These are phyloP conservation scores for Struthidea cinerea DNA, from an alignment of 2,113 vertebrate genomes.

Conservation along the genomic window DNA sequence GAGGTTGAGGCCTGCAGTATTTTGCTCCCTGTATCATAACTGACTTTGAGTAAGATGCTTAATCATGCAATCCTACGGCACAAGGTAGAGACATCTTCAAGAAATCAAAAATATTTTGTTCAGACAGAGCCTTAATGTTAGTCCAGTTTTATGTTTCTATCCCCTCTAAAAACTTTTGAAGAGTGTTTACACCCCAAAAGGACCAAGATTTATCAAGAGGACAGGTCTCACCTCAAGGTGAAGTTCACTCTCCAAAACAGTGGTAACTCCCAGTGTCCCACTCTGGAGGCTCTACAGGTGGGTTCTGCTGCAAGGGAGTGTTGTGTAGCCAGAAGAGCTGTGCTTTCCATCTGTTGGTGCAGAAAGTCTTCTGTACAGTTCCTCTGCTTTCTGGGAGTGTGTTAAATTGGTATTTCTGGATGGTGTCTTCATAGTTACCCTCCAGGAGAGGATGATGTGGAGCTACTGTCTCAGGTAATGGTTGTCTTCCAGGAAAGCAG, in stretches of 20 bases:
- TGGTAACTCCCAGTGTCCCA: fast-evolving
- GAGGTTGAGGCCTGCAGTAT: not conserved
- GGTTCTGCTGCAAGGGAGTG: not conserved
- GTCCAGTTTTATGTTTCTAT: not conserved
- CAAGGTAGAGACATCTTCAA: not conserved
- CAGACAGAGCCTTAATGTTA: not conserved
- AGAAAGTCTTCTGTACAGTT: not conserved
- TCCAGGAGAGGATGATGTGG: not conserved
- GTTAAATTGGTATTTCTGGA: not conserved
- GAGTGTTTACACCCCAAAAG: not conserved
- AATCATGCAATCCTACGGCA: not conserved
- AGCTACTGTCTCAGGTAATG: not conserved
- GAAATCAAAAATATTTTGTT: not conserved
- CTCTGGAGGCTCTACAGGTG: not conserved
- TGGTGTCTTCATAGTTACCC: not conserved
- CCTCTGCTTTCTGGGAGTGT: not conserved
- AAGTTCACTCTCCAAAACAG: not conserved
- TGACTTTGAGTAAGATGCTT: not conserved
- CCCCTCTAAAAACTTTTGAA: not conserved
- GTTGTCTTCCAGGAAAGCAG: not conserved
- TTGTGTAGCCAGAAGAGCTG: not conserved
- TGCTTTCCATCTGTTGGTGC: not conserved
- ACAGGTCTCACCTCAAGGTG: not conserved
- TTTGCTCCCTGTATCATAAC: not conserved
- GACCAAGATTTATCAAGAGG: not conserved